A percentile compares a stretch with the other conserved stretches of the same genome.
phyloP scores from a whole-genome alignment of 2,888 invertebrate genomes.

The Icerya purchasi region DNA sequence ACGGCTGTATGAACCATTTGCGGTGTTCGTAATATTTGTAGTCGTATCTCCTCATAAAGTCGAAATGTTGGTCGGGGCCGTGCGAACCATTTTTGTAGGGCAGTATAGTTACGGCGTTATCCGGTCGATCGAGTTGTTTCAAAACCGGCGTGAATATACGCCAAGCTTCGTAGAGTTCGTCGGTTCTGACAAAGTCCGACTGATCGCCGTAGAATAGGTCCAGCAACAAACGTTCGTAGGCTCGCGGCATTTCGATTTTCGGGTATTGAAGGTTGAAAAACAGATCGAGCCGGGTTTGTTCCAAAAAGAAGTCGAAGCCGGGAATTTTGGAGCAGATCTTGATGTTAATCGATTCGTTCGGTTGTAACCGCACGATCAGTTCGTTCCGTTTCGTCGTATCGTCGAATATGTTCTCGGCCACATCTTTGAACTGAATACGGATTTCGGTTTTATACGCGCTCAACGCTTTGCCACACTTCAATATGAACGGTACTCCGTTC shows the following conservation, averaged over 20 bases:
- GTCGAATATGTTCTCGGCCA: background rate
- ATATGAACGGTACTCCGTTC: background rate
- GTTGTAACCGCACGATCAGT: background rate
- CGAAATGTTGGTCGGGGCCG: background rate
- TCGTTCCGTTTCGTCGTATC: background rate
- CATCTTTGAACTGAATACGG: background rate
- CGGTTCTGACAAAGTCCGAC: background rate
- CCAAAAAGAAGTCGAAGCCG: background rate
- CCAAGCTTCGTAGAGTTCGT: background rate
- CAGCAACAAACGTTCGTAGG: background rate
- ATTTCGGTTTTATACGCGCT: background rate
- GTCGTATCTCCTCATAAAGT: background rate
- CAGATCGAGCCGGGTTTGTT: background rate
- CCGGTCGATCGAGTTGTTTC: background rate
- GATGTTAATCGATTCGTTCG: background rate
- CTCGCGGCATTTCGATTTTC: background rate
- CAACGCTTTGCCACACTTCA: background rate
- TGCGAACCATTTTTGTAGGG: background rate
- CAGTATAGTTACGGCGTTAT: background rate
- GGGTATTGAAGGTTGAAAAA: background rate
- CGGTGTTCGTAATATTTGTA: background rate
- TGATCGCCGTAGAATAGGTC: background rate
- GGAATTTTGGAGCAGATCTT: background rate
- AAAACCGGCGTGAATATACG: background rate
- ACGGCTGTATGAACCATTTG: too few species aligned